Conservation (phyloP, 2,888 invertebrate genomes). For the Drosophila seclusa region DNA sequence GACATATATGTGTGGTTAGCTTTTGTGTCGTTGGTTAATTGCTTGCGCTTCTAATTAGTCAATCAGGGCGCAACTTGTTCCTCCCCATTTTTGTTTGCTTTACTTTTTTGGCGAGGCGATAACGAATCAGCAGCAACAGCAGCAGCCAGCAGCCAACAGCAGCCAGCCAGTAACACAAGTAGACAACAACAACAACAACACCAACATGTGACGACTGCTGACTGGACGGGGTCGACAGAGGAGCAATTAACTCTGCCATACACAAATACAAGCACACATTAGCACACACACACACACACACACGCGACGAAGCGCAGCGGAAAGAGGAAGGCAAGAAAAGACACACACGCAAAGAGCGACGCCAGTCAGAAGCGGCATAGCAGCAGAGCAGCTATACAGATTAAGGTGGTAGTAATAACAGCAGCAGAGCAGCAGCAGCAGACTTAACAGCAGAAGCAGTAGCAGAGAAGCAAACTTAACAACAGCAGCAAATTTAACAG, state of each 20-base stretch:
- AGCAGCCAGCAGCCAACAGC: slow-evolving; percentile 24
- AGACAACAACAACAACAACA: slow-evolving; percentile 17
- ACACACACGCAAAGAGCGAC: slow-evolving; percentile 31
- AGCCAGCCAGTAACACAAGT: slow-evolving; percentile 58
- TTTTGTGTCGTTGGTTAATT: slow-evolving; percentile 41
- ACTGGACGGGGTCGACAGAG: slow-evolving; percentile 21
- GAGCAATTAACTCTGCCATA: slow-evolving; percentile 13
- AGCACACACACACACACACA: slow-evolving; percentile 2
- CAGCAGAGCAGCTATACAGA: slow-evolving; percentile 16
- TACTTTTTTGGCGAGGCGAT: slow-evolving; percentile 14
- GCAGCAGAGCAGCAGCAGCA: neutral
- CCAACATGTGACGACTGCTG: neutral
- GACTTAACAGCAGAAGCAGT: slow-evolving; percentile 9
- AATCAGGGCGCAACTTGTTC: slow-evolving; percentile 29
- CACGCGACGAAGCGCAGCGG: neutral
- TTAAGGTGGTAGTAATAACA: slow-evolving; percentile 17
- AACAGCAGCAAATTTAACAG: neutral
- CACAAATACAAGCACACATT: slow-evolving; percentile 4
- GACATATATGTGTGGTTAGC: neutral
- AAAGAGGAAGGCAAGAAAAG: slow-evolving; percentile 1
- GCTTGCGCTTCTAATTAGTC: slow-evolving; percentile 50
- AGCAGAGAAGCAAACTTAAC: slow-evolving; percentile 5
- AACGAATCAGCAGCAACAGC: slow-evolving; percentile 57
- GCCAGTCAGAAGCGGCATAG: slow-evolving; percentile 6
- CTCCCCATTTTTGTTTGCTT: slow-evolving; percentile 22